phyloP scores from a whole-genome alignment of 2,113 vertebrate species.

The Stictonetta naevosa region DNA sequence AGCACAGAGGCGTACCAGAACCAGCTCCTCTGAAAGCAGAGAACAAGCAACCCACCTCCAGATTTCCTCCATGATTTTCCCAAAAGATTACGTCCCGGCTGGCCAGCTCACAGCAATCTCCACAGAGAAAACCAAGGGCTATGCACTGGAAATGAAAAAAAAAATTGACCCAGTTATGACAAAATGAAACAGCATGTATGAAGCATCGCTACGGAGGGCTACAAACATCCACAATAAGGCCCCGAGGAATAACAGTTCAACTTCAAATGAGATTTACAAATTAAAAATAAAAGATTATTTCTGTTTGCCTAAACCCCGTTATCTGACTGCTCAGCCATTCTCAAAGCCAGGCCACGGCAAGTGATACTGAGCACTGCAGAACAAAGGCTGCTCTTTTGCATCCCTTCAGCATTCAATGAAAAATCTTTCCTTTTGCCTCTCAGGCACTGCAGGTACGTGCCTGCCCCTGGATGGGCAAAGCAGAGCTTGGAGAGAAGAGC shows the following conservation, averaged over 20 bases:
- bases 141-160: background rate
- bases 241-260: background rate
- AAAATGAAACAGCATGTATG: background rate
- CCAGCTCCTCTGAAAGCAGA: background rate
- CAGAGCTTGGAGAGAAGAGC: background rate
- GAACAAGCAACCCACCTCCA: background rate
- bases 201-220: background rate
- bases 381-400: accelerated
- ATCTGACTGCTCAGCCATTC: background rate
- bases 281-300: constrained; percentile 6
- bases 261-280: constrained; percentile 39
- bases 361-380: background rate
- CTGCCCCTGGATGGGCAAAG: background rate
- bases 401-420: background rate
- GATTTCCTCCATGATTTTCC: background rate
- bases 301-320: background rate
- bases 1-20: background rate
- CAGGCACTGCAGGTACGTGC: background rate
- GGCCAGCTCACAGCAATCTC: background rate
- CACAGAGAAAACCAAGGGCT: constrained; percentile 30
- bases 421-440: background rate
- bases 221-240: background rate
- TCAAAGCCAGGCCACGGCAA: background rate
- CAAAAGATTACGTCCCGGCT: background rate
- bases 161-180: constrained; percentile 55